phyloP scores from a whole-genome alignment of 2,113 vertebrate genomes.

The Sigmodon hispidus region DNA sequence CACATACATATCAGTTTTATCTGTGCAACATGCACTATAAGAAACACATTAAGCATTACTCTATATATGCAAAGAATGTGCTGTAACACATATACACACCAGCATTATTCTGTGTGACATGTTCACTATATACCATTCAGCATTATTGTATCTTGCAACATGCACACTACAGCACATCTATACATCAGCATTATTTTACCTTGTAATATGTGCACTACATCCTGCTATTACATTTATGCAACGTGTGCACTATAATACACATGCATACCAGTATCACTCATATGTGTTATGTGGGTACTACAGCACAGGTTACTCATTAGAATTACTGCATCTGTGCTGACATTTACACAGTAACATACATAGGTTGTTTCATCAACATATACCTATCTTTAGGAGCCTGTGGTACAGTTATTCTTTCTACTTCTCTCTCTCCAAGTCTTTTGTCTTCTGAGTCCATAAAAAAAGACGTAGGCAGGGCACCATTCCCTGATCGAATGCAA shows the following conservation, averaged over 20 bases:
- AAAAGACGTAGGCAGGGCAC: neutral
- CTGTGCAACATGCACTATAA: neutral
- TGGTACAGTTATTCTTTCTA: neutral
- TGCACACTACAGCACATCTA: neutral
- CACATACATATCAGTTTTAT: neutral
- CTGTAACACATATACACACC: neutral
- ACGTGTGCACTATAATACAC: neutral
- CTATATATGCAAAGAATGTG: neutral
- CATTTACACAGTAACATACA: neutral
- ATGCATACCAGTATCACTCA: neutral
- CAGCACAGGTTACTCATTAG: neutral
- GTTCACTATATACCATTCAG: no score
- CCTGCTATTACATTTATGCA: no score
- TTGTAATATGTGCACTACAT: neutral
- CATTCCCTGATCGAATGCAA: no score
- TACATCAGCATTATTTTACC: neutral
- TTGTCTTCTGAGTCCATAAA: neutral
- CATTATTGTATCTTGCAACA: neutral
- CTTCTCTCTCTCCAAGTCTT: neutral
- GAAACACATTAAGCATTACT: neutral
- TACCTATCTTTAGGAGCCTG: neutral
- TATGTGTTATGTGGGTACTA: neutral
- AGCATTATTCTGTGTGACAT: neutral
- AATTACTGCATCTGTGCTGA: neutral
- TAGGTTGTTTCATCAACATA: neutral